Evolutionary conservation across 2,888 invertebrate species (phyloP).

Genomic region (Temnothorax rugatulus): DNA sequence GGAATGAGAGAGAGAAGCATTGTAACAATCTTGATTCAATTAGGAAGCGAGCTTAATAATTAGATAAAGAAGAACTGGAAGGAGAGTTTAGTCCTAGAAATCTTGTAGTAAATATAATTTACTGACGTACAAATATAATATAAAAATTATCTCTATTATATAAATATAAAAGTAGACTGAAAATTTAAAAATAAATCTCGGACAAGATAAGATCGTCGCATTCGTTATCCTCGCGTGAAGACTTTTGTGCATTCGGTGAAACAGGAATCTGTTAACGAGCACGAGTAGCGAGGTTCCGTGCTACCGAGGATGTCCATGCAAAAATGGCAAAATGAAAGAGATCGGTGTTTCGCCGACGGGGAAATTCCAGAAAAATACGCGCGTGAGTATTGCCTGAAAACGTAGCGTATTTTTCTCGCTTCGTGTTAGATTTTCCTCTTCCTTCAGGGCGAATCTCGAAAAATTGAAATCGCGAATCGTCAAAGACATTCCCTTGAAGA

Average conservation of each 20-base stretch:
- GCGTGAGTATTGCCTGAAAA: slow-evolving; percentile 27
- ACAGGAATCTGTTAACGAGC: slow-evolving; percentile 44
- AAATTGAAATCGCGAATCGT: slow-evolving; percentile 41
- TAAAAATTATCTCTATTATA: neutral
- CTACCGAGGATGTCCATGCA: slow-evolving; percentile 32
- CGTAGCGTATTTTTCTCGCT: slow-evolving; percentile 28
- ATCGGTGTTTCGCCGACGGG: slow-evolving; percentile 42
- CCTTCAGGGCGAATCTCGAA: slow-evolving; percentile 22
- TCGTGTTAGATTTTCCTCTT: slow-evolving; percentile 5
- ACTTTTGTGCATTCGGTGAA: slow-evolving; percentile 37
- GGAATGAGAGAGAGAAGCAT: neutral
- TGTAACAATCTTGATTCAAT: slow-evolving; percentile 33
- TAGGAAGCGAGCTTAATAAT: slow-evolving; percentile 20
- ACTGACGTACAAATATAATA: neutral
- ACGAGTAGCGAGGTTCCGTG: slow-evolving; percentile 19
- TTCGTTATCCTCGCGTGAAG: neutral
- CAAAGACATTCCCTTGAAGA: slow-evolving; percentile 20
- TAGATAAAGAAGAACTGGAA: slow-evolving; percentile 7
- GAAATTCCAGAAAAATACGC: slow-evolving; percentile 39
- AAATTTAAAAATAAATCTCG: slow-evolving; percentile 13
- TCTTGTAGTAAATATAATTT: neutral
- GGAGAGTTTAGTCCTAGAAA: neutral
- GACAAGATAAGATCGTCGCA: neutral
- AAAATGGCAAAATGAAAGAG: slow-evolving; percentile 52
- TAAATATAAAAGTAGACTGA: neutral